Conservation (phyloP, 2,797 vertebrate genomes). For the Helostoma temminkii region DNA sequence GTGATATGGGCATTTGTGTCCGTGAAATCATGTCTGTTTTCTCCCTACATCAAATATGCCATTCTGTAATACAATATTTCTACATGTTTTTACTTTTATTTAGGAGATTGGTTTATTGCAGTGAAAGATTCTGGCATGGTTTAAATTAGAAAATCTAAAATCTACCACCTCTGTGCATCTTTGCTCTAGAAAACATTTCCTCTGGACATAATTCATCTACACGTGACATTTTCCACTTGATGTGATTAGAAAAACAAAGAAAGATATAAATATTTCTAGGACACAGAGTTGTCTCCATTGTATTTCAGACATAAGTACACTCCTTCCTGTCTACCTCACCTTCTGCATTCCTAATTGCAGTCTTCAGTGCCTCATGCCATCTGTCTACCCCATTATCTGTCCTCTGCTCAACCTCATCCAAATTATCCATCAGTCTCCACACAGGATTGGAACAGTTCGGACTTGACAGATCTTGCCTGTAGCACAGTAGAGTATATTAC, state of each 20-base stretch:
- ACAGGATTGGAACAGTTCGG: background rate
- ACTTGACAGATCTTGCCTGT: conserved; percentile 18
- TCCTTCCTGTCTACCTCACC: background rate
- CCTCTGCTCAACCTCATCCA: conserved; percentile 27
- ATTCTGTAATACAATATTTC: too few species aligned
- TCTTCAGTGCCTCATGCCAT: too few species aligned
- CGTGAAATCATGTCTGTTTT: too few species aligned
- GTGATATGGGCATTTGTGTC: too few species aligned
- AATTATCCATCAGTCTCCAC: conserved; percentile 9
- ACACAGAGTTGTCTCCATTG: too few species aligned
- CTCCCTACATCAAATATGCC: too few species aligned
- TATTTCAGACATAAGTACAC: too few species aligned
- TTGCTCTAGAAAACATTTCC: background rate
- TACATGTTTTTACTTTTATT: too few species aligned
- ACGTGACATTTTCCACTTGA: background rate
- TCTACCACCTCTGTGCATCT: background rate
- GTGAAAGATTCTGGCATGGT: too few species aligned
- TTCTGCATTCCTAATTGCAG: background rate
- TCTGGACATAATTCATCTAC: background rate
- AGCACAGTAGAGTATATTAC: background rate
- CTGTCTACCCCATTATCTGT: too few species aligned
- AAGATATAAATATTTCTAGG: too few species aligned
- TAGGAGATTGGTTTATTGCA: too few species aligned
- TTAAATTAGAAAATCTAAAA: background rate
- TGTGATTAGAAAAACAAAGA: background rate